These are phyloP conservation scores for Apodemus sylvaticus DNA, from an alignment of 2,113 vertebrate genomes.

Conservation along the genomic window DNA sequence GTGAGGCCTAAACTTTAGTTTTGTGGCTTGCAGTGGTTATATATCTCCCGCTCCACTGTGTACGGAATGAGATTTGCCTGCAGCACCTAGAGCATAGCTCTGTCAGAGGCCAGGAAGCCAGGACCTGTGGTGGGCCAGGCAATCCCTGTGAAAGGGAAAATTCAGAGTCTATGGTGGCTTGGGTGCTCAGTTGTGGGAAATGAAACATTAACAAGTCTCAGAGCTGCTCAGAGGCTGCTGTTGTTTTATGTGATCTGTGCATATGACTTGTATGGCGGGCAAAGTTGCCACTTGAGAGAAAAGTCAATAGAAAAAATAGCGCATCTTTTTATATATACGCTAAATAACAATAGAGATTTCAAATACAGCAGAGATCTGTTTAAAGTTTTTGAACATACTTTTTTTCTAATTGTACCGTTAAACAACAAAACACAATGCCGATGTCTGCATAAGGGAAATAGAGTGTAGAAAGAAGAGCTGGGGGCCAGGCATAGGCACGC, in stretches of 20 bases:
- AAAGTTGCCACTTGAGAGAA: constrained; percentile 82
- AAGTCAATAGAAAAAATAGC: constrained; percentile 73
- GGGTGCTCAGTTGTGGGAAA: constrained; percentile 85
- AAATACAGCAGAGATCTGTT: constrained; percentile 83
- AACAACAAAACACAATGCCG: constrained; percentile 1
- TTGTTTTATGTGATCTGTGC: constrained; percentile 84
- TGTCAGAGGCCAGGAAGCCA: not conserved
- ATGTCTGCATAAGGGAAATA: not conserved
- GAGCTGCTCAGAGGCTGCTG: constrained; percentile 83
- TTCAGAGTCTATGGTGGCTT: constrained; percentile 86
- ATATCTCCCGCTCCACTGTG: constrained; percentile 60
- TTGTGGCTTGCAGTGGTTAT: constrained; percentile 62
- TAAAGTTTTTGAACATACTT: constrained; percentile 73
- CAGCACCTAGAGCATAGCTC: constrained; percentile 23
- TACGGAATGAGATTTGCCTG: constrained; percentile 59
- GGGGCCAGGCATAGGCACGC: not conserved
- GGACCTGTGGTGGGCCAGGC: constrained; percentile 75
- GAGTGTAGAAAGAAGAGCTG: not conserved
- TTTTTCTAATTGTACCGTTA: constrained; percentile 79
- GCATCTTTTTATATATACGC: constrained; percentile 78
- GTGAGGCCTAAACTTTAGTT: constrained; percentile 54
- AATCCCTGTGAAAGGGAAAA: constrained; percentile 83
- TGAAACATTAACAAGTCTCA: constrained; percentile 88
- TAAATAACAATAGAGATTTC: constrained; percentile 84
- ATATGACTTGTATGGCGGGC: constrained; percentile 53